Percentiles rank a stretch among this genome's conserved stretches.
These are phyloP conservation scores for Camponotus fellah DNA, from an alignment of 2,888 invertebrate genomes.

Conservation along the genomic window DNA sequence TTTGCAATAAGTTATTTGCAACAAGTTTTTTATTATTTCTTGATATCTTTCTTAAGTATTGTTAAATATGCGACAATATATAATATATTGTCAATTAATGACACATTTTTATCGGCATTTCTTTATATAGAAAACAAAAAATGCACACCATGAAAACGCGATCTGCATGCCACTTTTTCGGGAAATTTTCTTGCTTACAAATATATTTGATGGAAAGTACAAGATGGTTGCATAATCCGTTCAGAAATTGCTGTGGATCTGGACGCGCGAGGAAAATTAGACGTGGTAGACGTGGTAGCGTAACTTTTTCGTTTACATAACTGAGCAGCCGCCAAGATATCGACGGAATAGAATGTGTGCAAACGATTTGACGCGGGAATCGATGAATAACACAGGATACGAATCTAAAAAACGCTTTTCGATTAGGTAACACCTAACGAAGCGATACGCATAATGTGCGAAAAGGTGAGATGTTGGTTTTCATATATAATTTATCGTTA, in stretches of 20 bases:
- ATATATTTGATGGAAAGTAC: slow-evolving; percentile 35
- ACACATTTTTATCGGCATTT: background rate
- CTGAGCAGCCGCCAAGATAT: slow-evolving; percentile 7
- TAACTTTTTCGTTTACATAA: slow-evolving; percentile 53
- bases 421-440: slow-evolving; percentile 24
- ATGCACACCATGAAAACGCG: background rate
- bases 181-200: background rate
- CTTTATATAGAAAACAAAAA: background rate
- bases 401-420: slow-evolving; percentile 29
- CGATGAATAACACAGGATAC: slow-evolving; percentile 16
- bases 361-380: slow-evolving; percentile 23
- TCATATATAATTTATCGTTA: slow-evolving; percentile 23
- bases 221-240: slow-evolving; percentile 12
- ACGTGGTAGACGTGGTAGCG: slow-evolving; percentile 27
- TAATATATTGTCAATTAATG: too few species aligned
- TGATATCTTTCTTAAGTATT: background rate
- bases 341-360: slow-evolving; percentile 17
- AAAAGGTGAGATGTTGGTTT: slow-evolving; percentile 44
- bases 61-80: background rate
- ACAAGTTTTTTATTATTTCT: background rate
- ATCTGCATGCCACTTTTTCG: background rate
- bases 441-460: slow-evolving; percentile 9
- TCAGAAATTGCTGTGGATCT: slow-evolving; percentile 28
- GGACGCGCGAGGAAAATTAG: slow-evolving; percentile 30
- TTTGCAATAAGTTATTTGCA: background rate